Percentiles rank a stretch among this genome's conserved stretches.
Evolutionary conservation across 1,140 invertebrate genomes (phyloP).

Genomic region (Sycobia sp.): DNA sequence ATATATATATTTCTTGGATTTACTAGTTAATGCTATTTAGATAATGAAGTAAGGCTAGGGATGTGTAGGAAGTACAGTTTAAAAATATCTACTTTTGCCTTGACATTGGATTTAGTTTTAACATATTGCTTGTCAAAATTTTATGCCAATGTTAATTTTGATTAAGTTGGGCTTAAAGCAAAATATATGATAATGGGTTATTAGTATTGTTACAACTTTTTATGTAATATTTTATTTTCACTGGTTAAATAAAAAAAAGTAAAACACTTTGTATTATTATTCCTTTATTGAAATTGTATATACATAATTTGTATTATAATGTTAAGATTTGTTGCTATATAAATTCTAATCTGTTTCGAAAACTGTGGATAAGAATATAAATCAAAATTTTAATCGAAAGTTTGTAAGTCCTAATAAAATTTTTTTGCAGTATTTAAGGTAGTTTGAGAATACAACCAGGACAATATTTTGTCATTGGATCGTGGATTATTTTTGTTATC

Average conservation of each 20-base stretch:
- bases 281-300: not conserved
- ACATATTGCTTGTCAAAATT: not conserved
- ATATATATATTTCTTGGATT: no score
- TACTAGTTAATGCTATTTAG: no score
- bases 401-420: not conserved
- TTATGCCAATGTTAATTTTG: slow-evolving; percentile 5
- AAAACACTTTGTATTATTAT: not conserved
- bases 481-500: slow-evolving; percentile 43
- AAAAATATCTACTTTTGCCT: slow-evolving; percentile 30
- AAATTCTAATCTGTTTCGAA: not conserved
- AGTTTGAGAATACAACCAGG: not conserved
- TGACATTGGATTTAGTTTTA: slow-evolving; percentile 26
- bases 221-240: no score
- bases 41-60: no score
- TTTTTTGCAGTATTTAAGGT: slow-evolving; percentile 3
- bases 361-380: not conserved
- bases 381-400: not conserved
- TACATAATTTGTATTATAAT: not conserved
- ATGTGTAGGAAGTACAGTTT: no score
- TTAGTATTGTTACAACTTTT: no score
- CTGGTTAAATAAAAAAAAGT: no score
- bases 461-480: slow-evolving; percentile 11
- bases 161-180: no score
- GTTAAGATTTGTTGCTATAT: not conserved
- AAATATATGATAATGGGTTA: no score